Conservation (phyloP, 2,797 vertebrate species). For the Graptemys geographica region DNA sequence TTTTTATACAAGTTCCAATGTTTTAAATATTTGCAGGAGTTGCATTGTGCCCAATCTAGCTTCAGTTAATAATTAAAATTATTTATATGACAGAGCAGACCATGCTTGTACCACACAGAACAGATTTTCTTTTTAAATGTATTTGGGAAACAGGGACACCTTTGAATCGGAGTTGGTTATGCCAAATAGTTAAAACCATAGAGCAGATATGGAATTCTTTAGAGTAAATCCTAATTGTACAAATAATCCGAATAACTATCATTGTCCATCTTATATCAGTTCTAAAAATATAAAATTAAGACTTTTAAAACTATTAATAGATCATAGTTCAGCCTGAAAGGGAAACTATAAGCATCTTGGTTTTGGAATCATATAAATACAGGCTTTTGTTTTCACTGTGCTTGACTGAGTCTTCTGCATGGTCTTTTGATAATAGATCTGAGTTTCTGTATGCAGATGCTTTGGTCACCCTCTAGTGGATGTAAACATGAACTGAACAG, state of each 20-base stretch:
- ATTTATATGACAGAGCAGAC: neutral
- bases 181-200: neutral
- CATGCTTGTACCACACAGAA: neutral
- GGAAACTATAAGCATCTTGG: neutral
- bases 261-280: rapidly evolving
- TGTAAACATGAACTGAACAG: rapidly evolving
- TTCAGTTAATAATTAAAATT: neutral
- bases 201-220: rapidly evolving
- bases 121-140: neutral
- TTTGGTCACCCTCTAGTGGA: slow-evolving; percentile 53
- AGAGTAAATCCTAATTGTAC: neutral
- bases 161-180: neutral
- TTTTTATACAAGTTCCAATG: neutral
- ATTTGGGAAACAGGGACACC: neutral
- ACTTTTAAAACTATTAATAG: neutral
- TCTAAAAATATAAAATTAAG: neutral
- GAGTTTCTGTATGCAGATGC: neutral
- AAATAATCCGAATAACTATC: neutral
- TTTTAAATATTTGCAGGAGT: neutral
- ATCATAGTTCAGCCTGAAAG: neutral
- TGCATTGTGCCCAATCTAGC: neutral
- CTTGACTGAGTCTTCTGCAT: neutral
- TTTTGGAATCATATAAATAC: neutral
- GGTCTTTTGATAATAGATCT: neutral
- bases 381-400: neutral